Evolutionary conservation across 2,888 invertebrate genomes (phyloP).

Genomic region (Hymenopus coronatus): DNA sequence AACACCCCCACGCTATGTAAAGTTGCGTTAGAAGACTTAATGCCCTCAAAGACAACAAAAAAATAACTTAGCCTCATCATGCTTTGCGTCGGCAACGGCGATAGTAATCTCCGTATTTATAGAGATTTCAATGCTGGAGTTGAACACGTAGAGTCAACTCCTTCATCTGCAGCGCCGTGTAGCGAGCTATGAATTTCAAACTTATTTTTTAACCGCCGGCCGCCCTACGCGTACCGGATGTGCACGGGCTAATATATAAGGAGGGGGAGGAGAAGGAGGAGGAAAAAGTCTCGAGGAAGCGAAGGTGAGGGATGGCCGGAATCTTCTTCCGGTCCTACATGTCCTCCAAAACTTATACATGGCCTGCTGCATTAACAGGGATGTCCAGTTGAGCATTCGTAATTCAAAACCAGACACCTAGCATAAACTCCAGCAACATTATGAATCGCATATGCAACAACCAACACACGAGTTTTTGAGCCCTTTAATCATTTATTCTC

Average conservation of each 20-base stretch:
- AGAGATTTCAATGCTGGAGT: constrained; percentile 6
- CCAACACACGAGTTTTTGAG: too few relatives aligned
- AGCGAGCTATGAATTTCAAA: neutral
- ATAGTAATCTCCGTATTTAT: neutral
- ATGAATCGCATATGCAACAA: too few relatives aligned
- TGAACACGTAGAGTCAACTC: neutral
- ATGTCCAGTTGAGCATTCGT: neutral
- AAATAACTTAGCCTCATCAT: neutral
- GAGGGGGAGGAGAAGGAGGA: neutral
- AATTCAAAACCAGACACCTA: too few relatives aligned
- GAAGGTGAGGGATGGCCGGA: constrained; percentile 9
- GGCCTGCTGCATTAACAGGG: neutral
- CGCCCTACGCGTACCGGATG: constrained; percentile 1
- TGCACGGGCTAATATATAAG: neutral
- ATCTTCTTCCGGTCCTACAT: constrained; percentile 9
- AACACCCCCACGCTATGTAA: neutral
- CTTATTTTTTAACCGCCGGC: neutral
- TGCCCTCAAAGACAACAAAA: neutral
- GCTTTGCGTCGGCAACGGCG: neutral
- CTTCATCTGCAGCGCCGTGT: neutral
- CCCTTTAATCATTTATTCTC: too few relatives aligned
- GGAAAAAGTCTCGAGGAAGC: constrained; percentile 7
- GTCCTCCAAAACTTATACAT: neutral
- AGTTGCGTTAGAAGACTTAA: neutral
- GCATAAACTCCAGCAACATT: too few relatives aligned